These are phyloP conservation scores for Telmatochromis sp. DNA, from an alignment of 2,113 vertebrate genomes.

Conservation along the genomic window DNA sequence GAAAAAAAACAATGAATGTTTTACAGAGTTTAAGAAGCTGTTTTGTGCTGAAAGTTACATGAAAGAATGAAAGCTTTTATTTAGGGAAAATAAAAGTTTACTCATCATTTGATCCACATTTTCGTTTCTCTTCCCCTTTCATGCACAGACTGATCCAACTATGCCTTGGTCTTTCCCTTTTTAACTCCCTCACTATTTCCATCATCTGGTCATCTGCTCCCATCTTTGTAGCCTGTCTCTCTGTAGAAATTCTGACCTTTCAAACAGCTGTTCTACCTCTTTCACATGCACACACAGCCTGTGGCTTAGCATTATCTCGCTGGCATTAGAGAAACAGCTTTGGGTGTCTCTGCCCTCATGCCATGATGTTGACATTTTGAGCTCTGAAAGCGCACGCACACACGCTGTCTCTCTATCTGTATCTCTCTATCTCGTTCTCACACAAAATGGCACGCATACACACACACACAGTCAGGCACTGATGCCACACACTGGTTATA, in stretches of 20 bases:
- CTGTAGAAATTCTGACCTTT: conserved; percentile 50
- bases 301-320: conserved; percentile 36
- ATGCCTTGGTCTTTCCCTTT: neutral
- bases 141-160: neutral
- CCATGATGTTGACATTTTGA: conserved; percentile 50
- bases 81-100: neutral
- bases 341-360: conserved; percentile 33
- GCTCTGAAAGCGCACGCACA: neutral
- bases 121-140: neutral
- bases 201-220: conserved; percentile 17
- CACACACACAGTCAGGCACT: neutral
- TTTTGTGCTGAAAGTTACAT: neutral
- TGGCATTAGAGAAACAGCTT: conserved; percentile 41
- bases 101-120: neutral
- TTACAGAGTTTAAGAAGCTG: neutral
- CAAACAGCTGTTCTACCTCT: conserved; percentile 36
- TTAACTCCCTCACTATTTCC: neutral
- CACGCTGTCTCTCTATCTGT: neutral
- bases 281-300: neutral
- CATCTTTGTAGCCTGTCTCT: neutral
- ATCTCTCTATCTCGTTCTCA: neutral
- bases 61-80: neutral
- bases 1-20: too few species aligned
- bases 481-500: neutral
- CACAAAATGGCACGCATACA: neutral